A percentile compares a stretch with the other conserved stretches of the same genome.
Evolutionary conservation across 1,140 invertebrate species (phyloP).

Genomic region (Argopecten irradians): DNA sequence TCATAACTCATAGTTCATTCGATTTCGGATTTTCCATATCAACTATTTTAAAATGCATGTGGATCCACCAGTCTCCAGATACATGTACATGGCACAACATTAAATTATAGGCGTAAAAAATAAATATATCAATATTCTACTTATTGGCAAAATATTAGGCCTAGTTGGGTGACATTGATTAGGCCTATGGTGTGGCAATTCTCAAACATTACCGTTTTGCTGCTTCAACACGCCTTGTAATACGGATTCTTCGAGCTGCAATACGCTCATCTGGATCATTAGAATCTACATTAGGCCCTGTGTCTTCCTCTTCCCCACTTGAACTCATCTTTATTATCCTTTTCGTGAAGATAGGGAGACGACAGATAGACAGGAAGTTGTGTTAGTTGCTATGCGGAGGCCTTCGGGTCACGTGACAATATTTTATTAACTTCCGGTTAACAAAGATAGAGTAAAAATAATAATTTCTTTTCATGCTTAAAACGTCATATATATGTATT

Average conservation of each 20-base stretch:
- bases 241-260: conserved; percentile 70
- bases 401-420: conserved; percentile 56
- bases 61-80: too few species aligned
- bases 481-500: too few species aligned
- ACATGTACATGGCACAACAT: too few species aligned
- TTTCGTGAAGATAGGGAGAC: background rate
- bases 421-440: conserved; percentile 30
- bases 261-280: conserved; percentile 75
- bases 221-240: conserved; percentile 70
- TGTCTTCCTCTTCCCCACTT: conserved; percentile 73
- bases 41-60: too few species aligned
- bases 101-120: too few species aligned
- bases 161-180: too few species aligned
- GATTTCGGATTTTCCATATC: too few species aligned
- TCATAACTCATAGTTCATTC: too few species aligned
- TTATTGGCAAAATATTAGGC: background rate
- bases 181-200: background rate
- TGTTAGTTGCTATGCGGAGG: conserved; percentile 60
- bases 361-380: conserved; percentile 35
- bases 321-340: conserved; percentile 65
- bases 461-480: background rate
- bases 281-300: conserved; percentile 74
- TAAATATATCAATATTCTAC: background rate
- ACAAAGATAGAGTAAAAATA: background rate
- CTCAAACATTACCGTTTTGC: conserved; percentile 61